Conservation (phyloP, 2,113 vertebrate genomes). For the Solenodon paradoxus region DNA sequence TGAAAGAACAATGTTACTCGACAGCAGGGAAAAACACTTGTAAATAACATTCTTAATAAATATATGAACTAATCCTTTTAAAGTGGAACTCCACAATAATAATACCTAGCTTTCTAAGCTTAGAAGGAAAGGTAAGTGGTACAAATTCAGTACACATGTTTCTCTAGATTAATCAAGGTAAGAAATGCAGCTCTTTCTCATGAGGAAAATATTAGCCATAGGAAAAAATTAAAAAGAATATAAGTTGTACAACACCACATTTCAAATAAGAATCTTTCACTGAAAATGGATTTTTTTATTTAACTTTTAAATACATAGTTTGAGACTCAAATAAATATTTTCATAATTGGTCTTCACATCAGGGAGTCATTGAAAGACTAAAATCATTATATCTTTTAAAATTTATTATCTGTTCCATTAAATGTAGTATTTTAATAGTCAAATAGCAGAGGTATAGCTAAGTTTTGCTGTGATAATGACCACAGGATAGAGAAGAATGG, state of each 20-base stretch:
- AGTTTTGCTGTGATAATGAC: background rate
- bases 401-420: background rate
- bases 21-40: background rate
- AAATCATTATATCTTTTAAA: background rate
- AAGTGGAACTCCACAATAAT: background rate
- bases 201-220: background rate
- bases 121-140: background rate
- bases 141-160: background rate
- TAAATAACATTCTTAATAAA: background rate
- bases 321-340: background rate
- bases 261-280: background rate
- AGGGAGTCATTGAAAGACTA: background rate
- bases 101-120: background rate
- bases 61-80: background rate
- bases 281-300: background rate
- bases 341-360: background rate
- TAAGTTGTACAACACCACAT: background rate
- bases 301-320: background rate
- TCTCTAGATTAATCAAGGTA: background rate
- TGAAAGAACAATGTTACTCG: background rate
- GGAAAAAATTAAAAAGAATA: background rate
- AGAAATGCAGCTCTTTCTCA: background rate
- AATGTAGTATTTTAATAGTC: background rate
- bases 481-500: rapidly evolving
- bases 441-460: background rate